A percentile compares a stretch with the other conserved stretches of the same genome.
Evolutionary conservation across 2,113 vertebrate genomes (phyloP).

Genomic region (Pollachius pollachius): DNA sequence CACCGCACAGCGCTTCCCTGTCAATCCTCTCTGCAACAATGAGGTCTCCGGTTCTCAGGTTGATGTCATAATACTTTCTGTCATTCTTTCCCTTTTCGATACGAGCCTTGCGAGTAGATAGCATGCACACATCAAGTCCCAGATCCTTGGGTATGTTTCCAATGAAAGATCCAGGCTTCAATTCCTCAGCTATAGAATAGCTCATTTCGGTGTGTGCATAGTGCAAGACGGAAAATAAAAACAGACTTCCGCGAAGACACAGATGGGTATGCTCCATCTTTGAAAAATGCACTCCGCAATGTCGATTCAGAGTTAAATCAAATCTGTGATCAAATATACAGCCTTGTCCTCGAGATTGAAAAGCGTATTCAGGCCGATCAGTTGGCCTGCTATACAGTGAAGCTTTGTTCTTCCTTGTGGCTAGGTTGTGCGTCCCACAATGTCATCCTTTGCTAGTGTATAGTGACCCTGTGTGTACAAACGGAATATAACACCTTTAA

Average conservation of each 20-base stretch:
- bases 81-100: slow-evolving; percentile 44
- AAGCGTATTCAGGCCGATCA: not conserved
- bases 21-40: slow-evolving; percentile 64
- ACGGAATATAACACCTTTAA: not conserved
- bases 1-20: slow-evolving; percentile 69
- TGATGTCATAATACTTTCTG: slow-evolving; percentile 63
- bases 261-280: not conserved
- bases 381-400: too few relatives aligned
- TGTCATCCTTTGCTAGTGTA: slow-evolving; percentile 9
- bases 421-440: not conserved
- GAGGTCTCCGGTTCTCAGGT: slow-evolving; percentile 59
- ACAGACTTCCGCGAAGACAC: not conserved
- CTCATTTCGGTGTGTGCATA: slow-evolving; percentile 57
- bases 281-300: slow-evolving; percentile 15
- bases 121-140: slow-evolving; percentile 49
- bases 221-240: slow-evolving; percentile 14
- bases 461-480: slow-evolving; percentile 37
- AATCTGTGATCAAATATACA: not conserved
- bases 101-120: slow-evolving; percentile 60
- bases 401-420: too few relatives aligned
- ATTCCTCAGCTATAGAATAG: slow-evolving; percentile 70
- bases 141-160: slow-evolving; percentile 75
- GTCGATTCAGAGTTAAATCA: not conserved
- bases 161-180: slow-evolving; percentile 67
- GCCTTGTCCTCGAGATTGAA: too few relatives aligned